Evolutionary conservation across 2,797 vertebrate genomes (phyloP), one percentile per base, ranked within the genome.

Genomic region (Muscicapa comitata): DNA sequence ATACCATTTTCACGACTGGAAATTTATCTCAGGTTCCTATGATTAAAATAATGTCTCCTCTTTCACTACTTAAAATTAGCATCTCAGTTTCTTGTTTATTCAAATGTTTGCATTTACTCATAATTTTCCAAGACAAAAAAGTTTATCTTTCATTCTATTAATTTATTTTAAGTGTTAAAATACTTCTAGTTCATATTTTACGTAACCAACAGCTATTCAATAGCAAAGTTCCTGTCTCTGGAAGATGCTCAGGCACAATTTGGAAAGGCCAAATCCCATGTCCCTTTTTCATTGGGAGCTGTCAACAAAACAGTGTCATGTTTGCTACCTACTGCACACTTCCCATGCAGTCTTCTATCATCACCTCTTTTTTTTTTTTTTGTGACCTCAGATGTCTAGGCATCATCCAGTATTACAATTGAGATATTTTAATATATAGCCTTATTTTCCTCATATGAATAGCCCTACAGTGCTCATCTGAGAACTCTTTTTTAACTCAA

Each of bases 181-280:
- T 40, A 50, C 24, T 66, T 62, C 17, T 6, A 0, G 1, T 38
- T 70, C 1, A 0, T 61, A 2, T 19, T 38, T 8, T 18, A 24
- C 29, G 6, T 61, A 23, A n/a, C 26, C 6, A 18, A 8, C 1
- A 10, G 14, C 13, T 26, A 13, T 42, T 20, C 4, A 21, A 7
- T 13, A 9, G 19, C 28, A 17, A 19, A 17, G 2, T 55, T 86
- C 6, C 14, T 84, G 6, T 38, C 13, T 67, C 7, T 85, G 35
- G 26, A 26, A 43, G 5, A 17, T 37, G 2, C 24, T 78, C 10
- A 40, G 19, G 16, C 14, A 29, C 4, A 17, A 5, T 68, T 10
- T 72, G 16, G 4, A 33, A 25, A 63, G 2, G 8, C 8, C 25
- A 63, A 33, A 43, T 5, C 2, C 10, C 9, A 62, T 10, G 2